Base-by-base conservation (phyloP, 2,888 invertebrate genomes). In the Protonemura montana region DNA sequence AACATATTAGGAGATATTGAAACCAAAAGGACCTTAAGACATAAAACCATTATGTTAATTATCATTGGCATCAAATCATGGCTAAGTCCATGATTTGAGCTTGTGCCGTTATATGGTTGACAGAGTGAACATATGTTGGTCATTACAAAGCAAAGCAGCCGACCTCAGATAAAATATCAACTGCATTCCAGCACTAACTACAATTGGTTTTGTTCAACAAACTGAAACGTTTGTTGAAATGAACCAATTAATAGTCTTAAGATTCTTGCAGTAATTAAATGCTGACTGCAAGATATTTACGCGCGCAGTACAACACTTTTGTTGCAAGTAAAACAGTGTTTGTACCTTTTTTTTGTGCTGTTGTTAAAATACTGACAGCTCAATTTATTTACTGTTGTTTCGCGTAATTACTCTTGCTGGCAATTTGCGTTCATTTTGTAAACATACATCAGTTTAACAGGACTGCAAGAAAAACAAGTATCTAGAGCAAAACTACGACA, bases 281-380 rank as follows among this genome's bases (percentile, higher is more conserved):
- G 21, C 59, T 21, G 13, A 21, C 59, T 59, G 13, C 59, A 21
- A 59, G 1, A 16, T 59, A 59, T 59, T 59, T 59, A 59, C 59
- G 59, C 21, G 59, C 59, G n/a, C n/a, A 7, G 41, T 13, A 59
- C 6, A 3, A 59, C 7, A 59, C 59, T 59, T 59, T 59, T 59
- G 59, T 59, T 3, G n/a, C n/a, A n/a, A n/a, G n/a, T n/a, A 59
- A 21, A 59, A 21, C 59, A 59, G 13, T 21, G 13, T 7, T 59
- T 21, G 59, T 10, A 21, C 21, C 21, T 2, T 59, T 59, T 59
- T 59, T 59, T 21, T 7, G 21, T 59, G 13, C 59, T 21, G 59
- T 59, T 6, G 59, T 59, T n/a, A 78, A 78, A 78, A 78, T 10
- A 25, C 78, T 78, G 78, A 78, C 78, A 27, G 29, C n/a, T 78